Percentiles rank a stretch among this genome's conserved stretches.
Evolutionary conservation across 2,888 invertebrate genomes (phyloP).

Genomic region (Drosophila borborema): DNA sequence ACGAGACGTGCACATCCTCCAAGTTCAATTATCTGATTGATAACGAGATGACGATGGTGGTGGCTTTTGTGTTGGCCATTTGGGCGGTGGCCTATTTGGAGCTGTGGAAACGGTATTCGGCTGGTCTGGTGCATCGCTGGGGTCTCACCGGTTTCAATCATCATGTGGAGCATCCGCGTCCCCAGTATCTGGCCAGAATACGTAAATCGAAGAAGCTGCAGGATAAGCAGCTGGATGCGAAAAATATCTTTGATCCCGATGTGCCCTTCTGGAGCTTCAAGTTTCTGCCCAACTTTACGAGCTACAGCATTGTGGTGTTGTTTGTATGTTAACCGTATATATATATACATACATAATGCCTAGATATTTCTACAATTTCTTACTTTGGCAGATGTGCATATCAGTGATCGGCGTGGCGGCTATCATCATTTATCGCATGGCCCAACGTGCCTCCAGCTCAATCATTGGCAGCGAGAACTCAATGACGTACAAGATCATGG

Average conservation of each 20-base stretch:
- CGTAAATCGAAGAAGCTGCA: slow-evolving; percentile 85
- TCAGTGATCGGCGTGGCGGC: slow-evolving; percentile 91
- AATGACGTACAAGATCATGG: slow-evolving; percentile 88
- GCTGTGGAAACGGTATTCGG: slow-evolving; percentile 93
- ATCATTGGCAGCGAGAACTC: slow-evolving; percentile 86
- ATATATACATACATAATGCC: not conserved
- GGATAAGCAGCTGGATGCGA: slow-evolving; percentile 15
- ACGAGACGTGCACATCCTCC: slow-evolving; percentile 90
- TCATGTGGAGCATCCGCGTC: slow-evolving; percentile 91
- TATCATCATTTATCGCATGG: slow-evolving; percentile 91
- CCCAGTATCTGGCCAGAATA: slow-evolving; percentile 89
- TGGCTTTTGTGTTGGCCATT: slow-evolving; percentile 92
- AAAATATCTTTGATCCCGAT: slow-evolving; percentile 87
- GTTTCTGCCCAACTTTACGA: slow-evolving; percentile 89
- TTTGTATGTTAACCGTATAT: slow-evolving; percentile 68
- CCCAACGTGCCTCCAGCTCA: slow-evolving; percentile 87
- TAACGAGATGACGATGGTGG: slow-evolving; percentile 91
- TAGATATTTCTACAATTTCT: not conserved
- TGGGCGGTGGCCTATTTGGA: slow-evolving; percentile 93
- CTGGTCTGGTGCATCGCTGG: slow-evolving; percentile 93
- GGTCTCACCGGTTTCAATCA: slow-evolving; percentile 91
- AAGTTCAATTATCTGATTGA: slow-evolving; percentile 92
- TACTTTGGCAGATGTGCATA: slow-evolving; percentile 86
- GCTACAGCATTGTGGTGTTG: slow-evolving; percentile 88
- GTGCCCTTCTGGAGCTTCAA: slow-evolving; percentile 92